phyloP scores from a whole-genome alignment of 2,797 vertebrate species.

The Aeoliscus strigatus region DNA sequence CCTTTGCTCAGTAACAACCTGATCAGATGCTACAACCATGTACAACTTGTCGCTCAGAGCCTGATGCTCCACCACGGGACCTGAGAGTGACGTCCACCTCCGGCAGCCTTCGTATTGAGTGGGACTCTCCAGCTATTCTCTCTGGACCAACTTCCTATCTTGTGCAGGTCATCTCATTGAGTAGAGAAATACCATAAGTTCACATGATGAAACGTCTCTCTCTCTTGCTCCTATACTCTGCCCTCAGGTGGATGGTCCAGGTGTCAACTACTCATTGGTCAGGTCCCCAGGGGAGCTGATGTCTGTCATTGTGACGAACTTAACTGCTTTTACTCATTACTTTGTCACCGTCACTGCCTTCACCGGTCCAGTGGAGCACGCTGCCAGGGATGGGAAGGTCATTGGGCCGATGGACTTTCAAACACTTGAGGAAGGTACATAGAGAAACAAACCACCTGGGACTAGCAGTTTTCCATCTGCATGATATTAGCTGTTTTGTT shows the following conservation, averaged over 20 bases:
- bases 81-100: conserved; percentile 78
- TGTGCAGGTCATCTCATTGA: conserved; percentile 80
- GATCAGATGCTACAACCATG: too few species aligned
- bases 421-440: conserved; percentile 88
- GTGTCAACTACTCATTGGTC: conserved; percentile 76
- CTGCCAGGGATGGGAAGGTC: conserved; percentile 79
- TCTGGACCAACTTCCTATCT: conserved; percentile 91
- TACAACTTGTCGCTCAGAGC: conserved; percentile 68
- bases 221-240: too few species aligned
- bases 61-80: conserved; percentile 84
- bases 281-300: conserved; percentile 76
- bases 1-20: too few species aligned
- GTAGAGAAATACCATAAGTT: too few species aligned
- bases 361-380: conserved; percentile 77
- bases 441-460: too few species aligned
- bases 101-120: conserved; percentile 80
- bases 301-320: conserved; percentile 78
- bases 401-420: conserved; percentile 74
- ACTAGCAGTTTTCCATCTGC: neutral
- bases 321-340: conserved; percentile 88
- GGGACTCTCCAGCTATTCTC: conserved; percentile 82
- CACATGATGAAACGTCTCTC: too few species aligned
- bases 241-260: conserved; percentile 79
- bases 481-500: neutral
- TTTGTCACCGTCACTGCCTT: conserved; percentile 85